Base-by-base conservation (phyloP, 2,888 invertebrate genomes). In the Papilio gigon region DNA sequence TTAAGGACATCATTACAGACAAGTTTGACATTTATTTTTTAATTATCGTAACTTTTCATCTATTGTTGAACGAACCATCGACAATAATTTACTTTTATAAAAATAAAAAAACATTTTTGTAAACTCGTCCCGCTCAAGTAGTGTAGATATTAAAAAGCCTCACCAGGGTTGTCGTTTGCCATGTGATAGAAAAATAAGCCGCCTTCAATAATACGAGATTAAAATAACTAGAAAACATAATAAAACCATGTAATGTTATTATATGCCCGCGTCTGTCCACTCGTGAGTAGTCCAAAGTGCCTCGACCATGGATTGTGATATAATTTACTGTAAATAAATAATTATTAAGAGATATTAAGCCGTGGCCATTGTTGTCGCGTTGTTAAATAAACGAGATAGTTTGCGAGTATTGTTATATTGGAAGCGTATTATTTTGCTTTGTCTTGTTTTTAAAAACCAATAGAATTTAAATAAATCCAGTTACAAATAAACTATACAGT, bases 241-340 rank as follows among this genome's bases (percentile, higher is more conserved):
- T 64, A 40, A 63, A 58, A 27, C 63, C 17, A 25, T 44, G 50
- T 68, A 68, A 68, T 68, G 63, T 68, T 64, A 68, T 68, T 68
- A 73, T 64, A 65, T 66, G 61, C 65, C 58, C 65, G 68, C 67
- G 71, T 65, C 63, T 70, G 70, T 66, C 68, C 72, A 60, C 70
- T 65, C 65, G 27, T 65, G 65, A 69, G 62, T 74, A 67, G 72
- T 72, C 73, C 76, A 73, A 75, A 78, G 82, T 84, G 88, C 87
- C 87, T 88, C 86, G 81, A 80, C 79, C 74, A 79, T 77, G 78
- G 78, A 83, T 82, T 88, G 88, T 88, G 88, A 88, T 88, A 88
- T 80, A 80, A 74, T 76, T 65, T 76, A 81, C 75, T 82, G 82
- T 83, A 80, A 80, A 84, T 84, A 82, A 44, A 50, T 75, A 73